Conservation (phyloP, 2,888 invertebrate species). For the Galeruca laticollis region DNA sequence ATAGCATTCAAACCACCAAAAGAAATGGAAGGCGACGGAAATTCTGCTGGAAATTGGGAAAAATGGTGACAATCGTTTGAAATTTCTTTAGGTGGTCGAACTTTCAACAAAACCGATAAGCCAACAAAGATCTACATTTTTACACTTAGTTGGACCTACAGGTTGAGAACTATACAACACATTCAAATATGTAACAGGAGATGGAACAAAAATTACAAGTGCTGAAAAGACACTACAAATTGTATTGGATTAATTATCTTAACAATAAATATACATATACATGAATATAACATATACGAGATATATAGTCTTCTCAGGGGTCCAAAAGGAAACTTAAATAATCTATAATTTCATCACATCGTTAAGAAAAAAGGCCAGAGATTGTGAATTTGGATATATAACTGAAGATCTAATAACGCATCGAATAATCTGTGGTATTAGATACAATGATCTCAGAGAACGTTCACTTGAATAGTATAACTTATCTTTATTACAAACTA, state of each 20-base stretch:
- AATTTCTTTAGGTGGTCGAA: conserved; percentile 8
- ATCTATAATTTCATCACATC: no score
- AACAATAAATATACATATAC: no score
- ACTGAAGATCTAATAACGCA: conserved; percentile 5
- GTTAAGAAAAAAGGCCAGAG: no score
- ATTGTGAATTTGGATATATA: neutral
- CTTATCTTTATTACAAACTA: no score
- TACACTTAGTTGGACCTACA: conserved; percentile 6
- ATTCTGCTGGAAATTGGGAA: conserved; percentile 3
- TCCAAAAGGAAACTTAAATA: no score
- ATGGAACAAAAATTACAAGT: neutral
- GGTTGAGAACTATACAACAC: conserved; percentile 22
- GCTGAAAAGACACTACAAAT: no score
- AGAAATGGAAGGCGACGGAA: neutral
- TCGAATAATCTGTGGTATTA: neutral
- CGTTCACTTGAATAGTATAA: neutral
- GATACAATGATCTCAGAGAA: neutral
- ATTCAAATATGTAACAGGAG: conserved; percentile 6
- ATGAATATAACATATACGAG: no score
- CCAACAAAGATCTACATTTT: conserved; percentile 15
- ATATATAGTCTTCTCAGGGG: no score
- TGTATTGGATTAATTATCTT: no score
- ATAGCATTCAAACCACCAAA: no score
- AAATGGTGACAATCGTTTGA: conserved; percentile 20
- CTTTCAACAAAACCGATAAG: conserved; percentile 10